Conservation (phyloP, 2,888 invertebrate species). For the Litoditis marina region DNA sequence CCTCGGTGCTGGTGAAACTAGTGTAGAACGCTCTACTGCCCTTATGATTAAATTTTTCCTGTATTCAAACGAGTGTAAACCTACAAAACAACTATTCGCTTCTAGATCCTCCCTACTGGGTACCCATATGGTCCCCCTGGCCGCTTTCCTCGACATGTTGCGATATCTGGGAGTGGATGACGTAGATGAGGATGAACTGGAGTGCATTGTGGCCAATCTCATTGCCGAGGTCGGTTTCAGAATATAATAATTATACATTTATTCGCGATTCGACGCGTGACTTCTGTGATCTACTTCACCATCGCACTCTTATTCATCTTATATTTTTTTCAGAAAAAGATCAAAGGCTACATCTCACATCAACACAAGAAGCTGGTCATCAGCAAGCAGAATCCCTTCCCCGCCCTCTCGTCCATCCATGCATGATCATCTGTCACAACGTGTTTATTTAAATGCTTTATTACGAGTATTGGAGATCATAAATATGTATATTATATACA, state of each 20-base stretch:
- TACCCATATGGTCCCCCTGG: constrained; percentile 81
- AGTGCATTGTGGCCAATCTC: constrained; percentile 91
- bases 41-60: no score
- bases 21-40: no score
- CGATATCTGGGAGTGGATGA: constrained; percentile 77
- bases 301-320: no score
- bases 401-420: constrained; percentile 64
- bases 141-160: constrained; percentile 78
- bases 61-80: no score
- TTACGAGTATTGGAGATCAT: no score
- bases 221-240: constrained; percentile 73
- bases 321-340: constrained; percentile 73
- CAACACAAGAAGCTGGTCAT: constrained; percentile 94
- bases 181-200: constrained; percentile 87
- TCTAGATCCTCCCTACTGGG: constrained; percentile 64
- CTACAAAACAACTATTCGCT: constrained; percentile 10
- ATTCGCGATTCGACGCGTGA: neutral
- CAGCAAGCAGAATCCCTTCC: constrained; percentile 94
- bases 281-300: no score
- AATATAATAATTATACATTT: neutral
- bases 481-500: no score
- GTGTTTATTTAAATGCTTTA: no score
- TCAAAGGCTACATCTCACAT: constrained; percentile 96
- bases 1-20: no score
- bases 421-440: no score